Evolutionary conservation across 1,140 invertebrate species (phyloP), one percentile per base, ranked within the genome.

Genomic region (Drosophila rufa): DNA sequence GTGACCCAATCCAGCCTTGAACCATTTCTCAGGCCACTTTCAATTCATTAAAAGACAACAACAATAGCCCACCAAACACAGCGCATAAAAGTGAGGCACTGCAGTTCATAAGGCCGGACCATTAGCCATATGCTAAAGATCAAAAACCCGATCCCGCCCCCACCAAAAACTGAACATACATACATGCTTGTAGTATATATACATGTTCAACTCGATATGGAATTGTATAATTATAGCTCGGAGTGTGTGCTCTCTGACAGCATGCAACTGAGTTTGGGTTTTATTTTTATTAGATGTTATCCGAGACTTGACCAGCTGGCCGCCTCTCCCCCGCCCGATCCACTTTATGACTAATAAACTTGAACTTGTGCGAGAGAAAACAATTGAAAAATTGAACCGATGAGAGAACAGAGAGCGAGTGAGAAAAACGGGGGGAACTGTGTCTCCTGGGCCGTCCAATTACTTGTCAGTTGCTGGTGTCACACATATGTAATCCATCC

Each of bases 71-170:
- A 36, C 33, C 33, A 36, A 14, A 36, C 12, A 30, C n/a, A 56
- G 50, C 50, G 12, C 64, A 74, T 73, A 73, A 62, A 74, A 38
- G 22, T 60, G 75, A 75, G 51, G 19, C 73, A 76, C 46, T 76
- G 78, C 67, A 71, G 73, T 47, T 50, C 48, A 80, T 57, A 68
- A 56, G 47, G 70, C 70, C 70, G 56, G 15, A 45, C 56, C 46
- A 82, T 87, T 86, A 77, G 73, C 71, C 84, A 87, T 89, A 89
- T 87, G 84, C 59, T 73, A 69, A 48, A 80, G 80, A 89, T 89
- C 83, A 87, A 59, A 66, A 80, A 76, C 66, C 66, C 62, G 64
- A 45, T 55, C 62, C 62, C 67, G 62, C 67, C 67, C 67, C 66
- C 70, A 50, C 15, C 40, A 59, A 59, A 67, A 50, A 67, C 42